Evolutionary conservation across 2,888 invertebrate species (phyloP), one percentile per base, ranked within the genome.

Genomic region (Agriopis leucophaearia): DNA sequence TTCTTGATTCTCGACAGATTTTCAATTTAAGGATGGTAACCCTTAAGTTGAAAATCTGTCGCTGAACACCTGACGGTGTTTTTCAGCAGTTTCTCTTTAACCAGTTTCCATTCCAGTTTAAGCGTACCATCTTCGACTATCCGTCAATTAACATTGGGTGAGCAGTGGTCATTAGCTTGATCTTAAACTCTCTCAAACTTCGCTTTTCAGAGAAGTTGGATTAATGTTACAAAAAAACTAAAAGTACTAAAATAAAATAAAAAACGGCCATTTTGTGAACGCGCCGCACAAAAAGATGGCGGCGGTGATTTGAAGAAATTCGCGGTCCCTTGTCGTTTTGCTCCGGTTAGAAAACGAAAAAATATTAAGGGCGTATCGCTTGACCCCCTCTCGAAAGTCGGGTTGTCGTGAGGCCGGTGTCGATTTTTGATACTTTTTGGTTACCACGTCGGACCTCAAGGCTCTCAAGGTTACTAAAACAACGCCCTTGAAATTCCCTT

Each of bases 321-420:
- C 67, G 74, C 64, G 73, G 74, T 76, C 75, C 70, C 67, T 60
- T 77, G 78, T 80, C 76, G 73, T 78, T 77, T 77, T 74, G 74
- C 74, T 73, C 67, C 65, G 64, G 70, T 75, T 74, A 71, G 72
- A 78, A 78, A 76, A 73, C 58, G 74, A 80, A 71, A 77, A 81
- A 80, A 80, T n/a, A 77, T 64, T 68, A 73, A 83, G 77, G 78
- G 79, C 82, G 78, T 81, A 78, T 73, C 79, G 74, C 70, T 80
- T 83, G 86, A 88, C 85, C 87, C 84, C 85, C 82, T 72, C 84
- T 81, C 74, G 78, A 76, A 75, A 75, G 74, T 68, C 74, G 74
- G 70, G 75, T 78, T 81, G 78, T 78, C 77, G 72, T 71, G 70
- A 70, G 67, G 64, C 47, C 58, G 66, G 27, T 63, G 74, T 72